phyloP scores from a whole-genome alignment of 1,140 invertebrate species.

The Diprion similis region DNA sequence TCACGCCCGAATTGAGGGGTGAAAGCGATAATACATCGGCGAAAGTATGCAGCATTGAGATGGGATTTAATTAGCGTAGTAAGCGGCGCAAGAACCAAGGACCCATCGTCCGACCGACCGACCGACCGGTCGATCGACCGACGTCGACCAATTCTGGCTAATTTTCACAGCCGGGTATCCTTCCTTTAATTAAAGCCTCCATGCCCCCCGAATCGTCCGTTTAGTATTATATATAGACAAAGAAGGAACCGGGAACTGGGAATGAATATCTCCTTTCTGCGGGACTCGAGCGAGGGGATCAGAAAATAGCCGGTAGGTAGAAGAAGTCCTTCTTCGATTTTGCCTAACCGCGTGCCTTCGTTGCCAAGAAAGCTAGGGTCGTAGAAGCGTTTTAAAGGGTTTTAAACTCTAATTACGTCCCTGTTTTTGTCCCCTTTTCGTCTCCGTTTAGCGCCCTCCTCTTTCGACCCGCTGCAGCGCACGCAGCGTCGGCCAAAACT shows the following conservation, averaged over 20 bases:
- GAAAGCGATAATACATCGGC: no score
- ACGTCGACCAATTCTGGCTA: not conserved
- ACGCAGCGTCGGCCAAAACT: no score
- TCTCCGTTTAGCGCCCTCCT: slow-evolving; percentile 24
- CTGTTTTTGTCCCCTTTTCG: not conserved
- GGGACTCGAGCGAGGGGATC: not conserved
- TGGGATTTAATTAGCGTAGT: not conserved
- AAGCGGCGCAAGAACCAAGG: not conserved
- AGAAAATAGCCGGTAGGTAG: not conserved
- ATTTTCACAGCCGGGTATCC: slow-evolving; percentile 3
- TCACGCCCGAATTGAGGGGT: no score
- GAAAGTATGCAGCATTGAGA: not conserved
- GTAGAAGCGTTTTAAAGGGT: not conserved
- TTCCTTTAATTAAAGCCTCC: slow-evolving; percentile 7
- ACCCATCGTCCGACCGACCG: not conserved
- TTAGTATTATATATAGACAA: no score
- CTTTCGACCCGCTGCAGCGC: not conserved
- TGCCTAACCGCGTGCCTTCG: not conserved
- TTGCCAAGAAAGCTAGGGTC: not conserved
- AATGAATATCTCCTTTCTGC: no score
- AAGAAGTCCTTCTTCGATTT: not conserved
- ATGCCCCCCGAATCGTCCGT: not conserved
- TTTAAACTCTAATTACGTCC: not conserved
- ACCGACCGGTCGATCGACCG: not conserved
- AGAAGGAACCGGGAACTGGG: no score